phyloP scores from a whole-genome alignment of 2,888 invertebrate species.

The Caenorhabditis imperialis region DNA sequence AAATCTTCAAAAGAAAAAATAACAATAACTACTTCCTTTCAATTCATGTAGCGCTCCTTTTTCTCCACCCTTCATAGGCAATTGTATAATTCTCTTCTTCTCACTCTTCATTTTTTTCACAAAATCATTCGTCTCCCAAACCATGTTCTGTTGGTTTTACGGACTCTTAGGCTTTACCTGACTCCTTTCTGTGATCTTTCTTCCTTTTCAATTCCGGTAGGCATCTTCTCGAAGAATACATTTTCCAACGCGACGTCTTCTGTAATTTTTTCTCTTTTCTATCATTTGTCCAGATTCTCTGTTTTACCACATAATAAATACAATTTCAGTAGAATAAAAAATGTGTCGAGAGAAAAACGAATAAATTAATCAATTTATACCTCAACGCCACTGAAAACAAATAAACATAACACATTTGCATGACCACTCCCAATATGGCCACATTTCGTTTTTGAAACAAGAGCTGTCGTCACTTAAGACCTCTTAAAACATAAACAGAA shows the following conservation, averaged over 20 bases:
- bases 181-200: conserved; percentile 43
- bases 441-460: conserved; percentile 23
- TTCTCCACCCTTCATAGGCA: conserved; percentile 12
- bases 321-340: no score
- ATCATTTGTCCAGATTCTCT: background rate
- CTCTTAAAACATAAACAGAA: conserved; percentile 52
- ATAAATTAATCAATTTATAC: no score
- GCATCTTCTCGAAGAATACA: conserved; percentile 7
- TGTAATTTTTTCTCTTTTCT: conserved; percentile 6
- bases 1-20: conserved; percentile 51
- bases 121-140: conserved; percentile 18
- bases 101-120: background rate
- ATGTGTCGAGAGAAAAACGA: no score
- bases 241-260: no score
- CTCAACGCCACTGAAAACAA: no score
- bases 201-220: conserved; percentile 47
- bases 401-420: no score
- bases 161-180: conserved; percentile 13
- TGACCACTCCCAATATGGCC: no score
- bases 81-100: conserved; percentile 20
- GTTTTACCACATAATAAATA: no score
- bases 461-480: conserved; percentile 41
- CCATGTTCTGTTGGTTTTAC: background rate
- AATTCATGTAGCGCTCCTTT: conserved; percentile 29
- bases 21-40: conserved; percentile 55